Conservation (phyloP, 1,140 invertebrate species). For the Anastrepha obliqua region DNA sequence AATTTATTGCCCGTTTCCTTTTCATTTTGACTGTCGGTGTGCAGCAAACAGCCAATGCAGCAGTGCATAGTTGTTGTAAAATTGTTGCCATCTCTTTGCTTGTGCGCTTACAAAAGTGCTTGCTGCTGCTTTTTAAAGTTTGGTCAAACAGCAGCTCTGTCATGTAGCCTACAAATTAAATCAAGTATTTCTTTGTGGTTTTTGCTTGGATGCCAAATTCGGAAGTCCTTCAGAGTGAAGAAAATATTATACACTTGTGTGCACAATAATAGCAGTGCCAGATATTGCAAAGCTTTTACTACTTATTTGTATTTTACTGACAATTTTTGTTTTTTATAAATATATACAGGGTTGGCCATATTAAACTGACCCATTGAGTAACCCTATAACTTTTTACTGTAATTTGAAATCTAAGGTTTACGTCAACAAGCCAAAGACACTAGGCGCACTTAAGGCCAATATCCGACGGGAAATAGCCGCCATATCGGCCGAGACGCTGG, state of each 20-base stretch:
- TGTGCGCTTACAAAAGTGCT: not conserved
- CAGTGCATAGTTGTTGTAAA: conserved; percentile 6
- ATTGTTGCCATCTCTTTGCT: not conserved
- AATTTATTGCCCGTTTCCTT: conserved; percentile 28
- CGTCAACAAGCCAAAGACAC: too few species aligned
- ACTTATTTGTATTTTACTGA: too few species aligned
- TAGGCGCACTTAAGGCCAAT: too few species aligned
- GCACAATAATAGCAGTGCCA: not conserved
- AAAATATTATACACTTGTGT: too few species aligned
- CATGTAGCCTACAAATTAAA: not conserved
- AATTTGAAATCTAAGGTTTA: too few species aligned
- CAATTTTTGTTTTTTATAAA: too few species aligned
- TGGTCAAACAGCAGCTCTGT: conserved; percentile 6
- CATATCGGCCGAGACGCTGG: too few species aligned
- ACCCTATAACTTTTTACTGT: too few species aligned
- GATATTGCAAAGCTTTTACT: too few species aligned
- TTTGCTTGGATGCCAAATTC: not conserved
- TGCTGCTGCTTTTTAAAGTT: conserved; percentile 20
- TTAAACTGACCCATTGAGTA: too few species aligned
- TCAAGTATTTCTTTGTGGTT: not conserved
- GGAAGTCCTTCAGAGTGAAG: not conserved
- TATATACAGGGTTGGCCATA: too few species aligned
- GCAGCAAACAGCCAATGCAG: not conserved
- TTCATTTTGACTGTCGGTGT: not conserved
- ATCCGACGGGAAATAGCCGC: too few species aligned